Evolutionary conservation across 2,113 vertebrate species (phyloP), one percentile per base, ranked within the genome.

Genomic region (Ursus arctos): DNA sequence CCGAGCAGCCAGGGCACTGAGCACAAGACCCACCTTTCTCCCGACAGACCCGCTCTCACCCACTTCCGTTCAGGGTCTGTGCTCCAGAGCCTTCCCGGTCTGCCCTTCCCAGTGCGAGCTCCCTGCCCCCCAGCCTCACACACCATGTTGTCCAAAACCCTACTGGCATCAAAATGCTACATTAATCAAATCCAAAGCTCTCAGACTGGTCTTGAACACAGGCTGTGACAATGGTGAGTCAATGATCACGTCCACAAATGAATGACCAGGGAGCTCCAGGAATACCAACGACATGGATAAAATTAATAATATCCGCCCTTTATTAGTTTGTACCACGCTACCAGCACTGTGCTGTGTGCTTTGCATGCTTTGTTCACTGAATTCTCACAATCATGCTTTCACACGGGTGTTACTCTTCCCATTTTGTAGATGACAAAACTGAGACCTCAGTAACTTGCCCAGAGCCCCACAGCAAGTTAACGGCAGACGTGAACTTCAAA

Each of bases 101-200:
- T 88, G 33, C n/a, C 16, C 33, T 74, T 47, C 36, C 82, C 51
- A 5, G 0, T 3, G 63, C 0, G 31, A 84, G 12, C 33, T 69
- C 67, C 67, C 18, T 8, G 51, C 19, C 61, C 76, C 36, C 16
- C 4, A 8, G 67, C 33, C 19, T 15, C 61, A 33, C 7, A 28
- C 0, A 7, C 22, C 22, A 31, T 22, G 26, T 6, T 7, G 12
- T 47, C 65, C 71, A 16, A 67, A 2, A 65, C 0, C 0, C 53
- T 5, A 1, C 0, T 10, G 19, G 33, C 31, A 43, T n/a, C 36
- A 83, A 47, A 67, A 88, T 4, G 8, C 43, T 7, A 7, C 31
- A 6, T 22, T 24, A 4, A 12, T 65, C 36, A 26, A 16, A 40
- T 21, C 28, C 2, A 53, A 88, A 67, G 74, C 33, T 92, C 93